Percentiles rank a stretch among this genome's conserved stretches.
These are phyloP conservation scores for Caranx melampygus DNA, from an alignment of 2,113 vertebrate genomes.

Conservation along the genomic window DNA sequence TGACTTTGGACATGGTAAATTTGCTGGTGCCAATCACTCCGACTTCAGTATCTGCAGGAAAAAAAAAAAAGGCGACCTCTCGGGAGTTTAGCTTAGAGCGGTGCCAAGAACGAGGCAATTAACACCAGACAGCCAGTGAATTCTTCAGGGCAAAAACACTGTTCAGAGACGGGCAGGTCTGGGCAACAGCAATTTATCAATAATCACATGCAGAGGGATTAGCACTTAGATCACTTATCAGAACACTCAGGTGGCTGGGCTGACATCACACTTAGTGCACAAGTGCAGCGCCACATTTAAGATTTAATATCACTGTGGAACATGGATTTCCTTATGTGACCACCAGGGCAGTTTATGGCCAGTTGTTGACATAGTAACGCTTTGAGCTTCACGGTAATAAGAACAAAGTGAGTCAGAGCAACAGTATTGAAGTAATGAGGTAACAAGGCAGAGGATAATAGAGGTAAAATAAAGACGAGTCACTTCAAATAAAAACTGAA, in stretches of 20 bases:
- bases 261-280: neutral
- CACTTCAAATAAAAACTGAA: neutral
- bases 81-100: conserved; percentile 5
- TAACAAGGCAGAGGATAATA: no score
- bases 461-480: no score
- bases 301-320: no score
- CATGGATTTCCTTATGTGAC: no score
- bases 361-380: no score
- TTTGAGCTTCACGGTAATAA: neutral
- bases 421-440: no score
- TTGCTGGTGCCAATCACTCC: conserved; percentile 15
- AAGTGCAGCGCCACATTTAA: neutral
- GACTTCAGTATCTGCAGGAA: neutral
- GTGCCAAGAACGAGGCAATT: conserved; percentile 28
- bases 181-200: neutral
- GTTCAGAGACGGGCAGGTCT: neutral
- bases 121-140: conserved; percentile 16
- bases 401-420: no score
- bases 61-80: neutral
- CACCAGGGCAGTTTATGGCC: no score
- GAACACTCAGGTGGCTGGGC: neutral
- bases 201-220: neutral
- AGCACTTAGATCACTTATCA: neutral
- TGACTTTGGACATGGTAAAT: neutral
- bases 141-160: conserved; percentile 4